Evolutionary conservation across 1,140 invertebrate species (phyloP), one percentile per base, ranked within the genome.

Genomic region (Bemisia tabaci): DNA sequence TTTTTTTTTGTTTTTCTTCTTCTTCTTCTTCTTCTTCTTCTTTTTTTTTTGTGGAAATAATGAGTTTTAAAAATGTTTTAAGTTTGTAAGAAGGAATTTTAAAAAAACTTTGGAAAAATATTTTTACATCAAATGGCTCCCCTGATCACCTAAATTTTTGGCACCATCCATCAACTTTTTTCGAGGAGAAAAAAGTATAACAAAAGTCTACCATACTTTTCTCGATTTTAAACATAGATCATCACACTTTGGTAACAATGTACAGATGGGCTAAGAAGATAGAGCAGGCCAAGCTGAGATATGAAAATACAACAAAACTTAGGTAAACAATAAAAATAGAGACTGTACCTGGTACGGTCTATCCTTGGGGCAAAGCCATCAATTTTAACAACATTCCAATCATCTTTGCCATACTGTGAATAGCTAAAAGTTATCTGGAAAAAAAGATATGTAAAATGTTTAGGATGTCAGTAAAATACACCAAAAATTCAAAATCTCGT

Each of bases 351-450:
- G 69, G 92, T 94, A 64, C 92, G 92, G 83, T 97, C 94, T 69
- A 89, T 84, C 76, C 84, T 84, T 39, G 81, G 77, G 74, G 89
- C 84, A 76, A 95, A 94, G 0, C 92, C 92, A 68, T 92, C 87
- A 67, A 97, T 87, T 74, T 90, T 88, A 63, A 97, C 83, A 21
- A 92, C 86, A 76, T 97, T 97, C 84, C 87, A 88, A 74, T 93
- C 91, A 62, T 88, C 86, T 72, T 88, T 89, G 12, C 81, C 78
- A 72, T 87, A 86, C 71, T 86, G 85, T 1, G 90, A 87, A 77
- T 95, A 97, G 74, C 94, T 94, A 75, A 97, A 95, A 60, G 92
- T 94, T 64, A 97, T 89, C 88, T 91, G 82, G 72, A 78, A 80
- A 70, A 74, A 77, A 77, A 75, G 74, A 75, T 48, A 66, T 71